Conservation (phyloP, 2,888 invertebrate genomes). For the Lottia gigantea region DNA sequence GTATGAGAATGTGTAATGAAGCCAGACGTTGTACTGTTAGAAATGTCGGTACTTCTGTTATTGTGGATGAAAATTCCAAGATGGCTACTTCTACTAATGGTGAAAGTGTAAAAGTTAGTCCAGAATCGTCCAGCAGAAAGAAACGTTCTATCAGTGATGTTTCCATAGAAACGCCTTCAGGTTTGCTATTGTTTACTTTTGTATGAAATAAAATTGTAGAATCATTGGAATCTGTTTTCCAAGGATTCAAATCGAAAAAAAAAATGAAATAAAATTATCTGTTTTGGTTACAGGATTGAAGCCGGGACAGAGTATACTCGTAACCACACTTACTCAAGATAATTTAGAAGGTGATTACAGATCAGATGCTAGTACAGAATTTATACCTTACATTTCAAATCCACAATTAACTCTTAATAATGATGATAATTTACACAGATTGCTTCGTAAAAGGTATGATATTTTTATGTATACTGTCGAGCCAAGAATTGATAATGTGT, state of each 20-base stretch:
- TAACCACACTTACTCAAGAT: constrained; percentile 28
- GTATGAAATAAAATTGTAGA: no score
- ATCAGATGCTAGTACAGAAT: constrained; percentile 43
- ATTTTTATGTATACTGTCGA: no score
- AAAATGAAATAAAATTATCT: no score
- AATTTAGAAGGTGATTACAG: constrained; percentile 35
- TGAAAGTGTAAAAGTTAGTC: constrained; percentile 21
- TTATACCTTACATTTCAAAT: constrained; percentile 42
- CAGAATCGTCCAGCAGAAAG: constrained; percentile 14
- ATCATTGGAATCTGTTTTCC: no score
- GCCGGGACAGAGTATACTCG: constrained; percentile 37
- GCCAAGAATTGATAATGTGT: no score
- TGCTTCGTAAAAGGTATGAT: constrained; percentile 39
- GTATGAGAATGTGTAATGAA: constrained; percentile 40
- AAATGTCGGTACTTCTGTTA: constrained; percentile 33
- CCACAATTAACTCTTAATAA: constrained; percentile 19
- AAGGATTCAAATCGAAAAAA: no score
- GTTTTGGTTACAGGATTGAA: no score
- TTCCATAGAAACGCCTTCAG: constrained; percentile 27
- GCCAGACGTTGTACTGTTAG: constrained; percentile 38
- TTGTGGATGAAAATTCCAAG: constrained; percentile 26
- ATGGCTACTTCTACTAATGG: constrained; percentile 36
- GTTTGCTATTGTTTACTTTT: no score
- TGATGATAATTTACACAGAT: constrained; percentile 34
- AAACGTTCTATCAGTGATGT: constrained; percentile 20